Conservation (phyloP, 1,140 invertebrate genomes). For the Halyomorpha halys region DNA sequence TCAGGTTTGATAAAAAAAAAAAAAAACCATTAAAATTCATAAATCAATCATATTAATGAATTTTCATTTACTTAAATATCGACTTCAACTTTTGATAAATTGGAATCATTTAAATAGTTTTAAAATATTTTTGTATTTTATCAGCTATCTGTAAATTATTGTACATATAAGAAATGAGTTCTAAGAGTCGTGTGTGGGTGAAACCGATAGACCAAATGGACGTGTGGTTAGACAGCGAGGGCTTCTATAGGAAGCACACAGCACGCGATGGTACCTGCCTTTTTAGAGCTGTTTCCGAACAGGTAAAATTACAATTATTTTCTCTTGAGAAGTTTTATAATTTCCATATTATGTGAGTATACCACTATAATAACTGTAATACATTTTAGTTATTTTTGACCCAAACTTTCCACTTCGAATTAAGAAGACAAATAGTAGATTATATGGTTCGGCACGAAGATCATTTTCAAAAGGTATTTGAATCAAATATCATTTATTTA, state of each 20-base stretch:
- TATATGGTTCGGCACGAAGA: constrained; percentile 52
- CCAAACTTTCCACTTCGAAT: constrained; percentile 59
- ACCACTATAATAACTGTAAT: constrained; percentile 19
- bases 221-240: constrained; percentile 62
- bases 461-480: constrained; percentile 35
- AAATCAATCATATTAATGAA: too few species aligned
- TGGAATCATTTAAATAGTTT: too few species aligned
- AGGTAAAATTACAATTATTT: constrained; percentile 40
- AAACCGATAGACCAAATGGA: constrained; percentile 42
- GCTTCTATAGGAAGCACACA: constrained; percentile 69
- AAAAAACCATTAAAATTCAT: too few species aligned
- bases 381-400: constrained; percentile 52
- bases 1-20: too few species aligned
- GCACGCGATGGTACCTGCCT: constrained; percentile 73
- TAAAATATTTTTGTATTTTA: too few species aligned
- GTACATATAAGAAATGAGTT: constrained; percentile 10
- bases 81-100: too few species aligned
- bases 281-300: constrained; percentile 74
- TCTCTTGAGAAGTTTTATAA: neutral
- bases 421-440: constrained; percentile 57
- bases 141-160: too few species aligned
- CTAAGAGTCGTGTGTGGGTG: constrained; percentile 19
- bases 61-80: too few species aligned
- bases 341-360: too few species aligned
- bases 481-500: too few species aligned